phyloP scores from a whole-genome alignment of 2,113 vertebrate genomes.

The Tragelaphus imberbis region DNA sequence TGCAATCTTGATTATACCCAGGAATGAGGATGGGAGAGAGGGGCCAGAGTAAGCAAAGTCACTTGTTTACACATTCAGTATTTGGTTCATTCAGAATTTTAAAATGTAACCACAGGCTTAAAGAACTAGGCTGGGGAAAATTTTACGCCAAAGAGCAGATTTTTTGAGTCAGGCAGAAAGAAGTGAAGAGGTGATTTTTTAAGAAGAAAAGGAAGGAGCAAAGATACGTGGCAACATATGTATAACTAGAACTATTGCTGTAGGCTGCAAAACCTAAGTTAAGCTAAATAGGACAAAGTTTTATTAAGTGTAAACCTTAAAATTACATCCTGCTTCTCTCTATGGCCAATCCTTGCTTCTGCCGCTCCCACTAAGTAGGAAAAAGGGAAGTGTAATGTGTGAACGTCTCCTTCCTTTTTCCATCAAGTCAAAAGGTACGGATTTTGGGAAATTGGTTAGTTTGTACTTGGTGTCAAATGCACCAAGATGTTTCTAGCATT shows the following conservation, averaged over 20 bases:
- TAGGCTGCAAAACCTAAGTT: neutral
- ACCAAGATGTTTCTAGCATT: neutral
- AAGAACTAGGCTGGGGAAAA: neutral
- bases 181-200: neutral
- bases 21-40: neutral
- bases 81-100: neutral
- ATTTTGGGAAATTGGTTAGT: neutral
- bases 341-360: neutral
- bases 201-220: neutral
- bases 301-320: neutral
- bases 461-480: neutral
- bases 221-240: neutral
- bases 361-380: neutral
- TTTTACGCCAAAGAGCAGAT: neutral
- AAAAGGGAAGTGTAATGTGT: neutral
- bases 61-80: neutral
- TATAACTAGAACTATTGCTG: neutral
- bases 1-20: neutral
- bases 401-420: neutral
- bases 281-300: neutral
- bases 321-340: neutral
- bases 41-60: neutral
- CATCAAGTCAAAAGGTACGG: neutral
- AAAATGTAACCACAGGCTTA: neutral
- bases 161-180: neutral